Base-by-base conservation (phyloP, 2,797 vertebrate species). In the Carcharodon carcharias region DNA sequence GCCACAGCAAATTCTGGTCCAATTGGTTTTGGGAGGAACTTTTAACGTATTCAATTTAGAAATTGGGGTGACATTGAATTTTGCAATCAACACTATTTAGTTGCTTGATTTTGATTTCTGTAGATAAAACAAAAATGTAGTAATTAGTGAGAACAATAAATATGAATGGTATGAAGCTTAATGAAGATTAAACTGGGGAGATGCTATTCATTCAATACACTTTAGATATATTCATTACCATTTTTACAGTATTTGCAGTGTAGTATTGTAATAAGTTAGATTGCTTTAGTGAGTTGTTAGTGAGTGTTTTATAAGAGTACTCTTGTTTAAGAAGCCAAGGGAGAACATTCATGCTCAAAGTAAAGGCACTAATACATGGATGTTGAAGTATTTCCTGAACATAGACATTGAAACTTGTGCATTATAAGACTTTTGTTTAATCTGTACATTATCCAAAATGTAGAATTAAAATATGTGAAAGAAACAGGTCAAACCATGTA, bases 391-490 rank as follows among this genome's bases (percentile, higher is more conserved):
- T 73, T 73, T 95, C 50, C 45, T 95, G 45, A 21, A 56, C 26
- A 56, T 58, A 7, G 94, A 6, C 5, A 73, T 71, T 73, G 65
- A 56, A 71, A 56, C 28, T 54, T 54, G 12, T 54, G 21, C n/a
- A 54, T 45, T 95, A 40, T 40, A 77, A 67, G 45, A 73, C 45
- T 54, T 93, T 45, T 93, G 12, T 50, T 95, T 73, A n/a, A 95
- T 95, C 69, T 73, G 50, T 56, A 71, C 50, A 56, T 77, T 95
- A 95, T 54, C 45, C 69, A 95, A 95, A 14, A n/a, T 45, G 50
- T n/a, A 95, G 50, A 95, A 95, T 73, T 54, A 77, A 95, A 95
- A 73, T 73, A 73, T 77, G 58, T 73, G 45, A 95, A 77, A 77
- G 94, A 77, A 95, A 95, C 94, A 58, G 94, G 23, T 35, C 94